Base-by-base conservation (phyloP, 2,888 invertebrate genomes). In the Campoplex nolae region DNA sequence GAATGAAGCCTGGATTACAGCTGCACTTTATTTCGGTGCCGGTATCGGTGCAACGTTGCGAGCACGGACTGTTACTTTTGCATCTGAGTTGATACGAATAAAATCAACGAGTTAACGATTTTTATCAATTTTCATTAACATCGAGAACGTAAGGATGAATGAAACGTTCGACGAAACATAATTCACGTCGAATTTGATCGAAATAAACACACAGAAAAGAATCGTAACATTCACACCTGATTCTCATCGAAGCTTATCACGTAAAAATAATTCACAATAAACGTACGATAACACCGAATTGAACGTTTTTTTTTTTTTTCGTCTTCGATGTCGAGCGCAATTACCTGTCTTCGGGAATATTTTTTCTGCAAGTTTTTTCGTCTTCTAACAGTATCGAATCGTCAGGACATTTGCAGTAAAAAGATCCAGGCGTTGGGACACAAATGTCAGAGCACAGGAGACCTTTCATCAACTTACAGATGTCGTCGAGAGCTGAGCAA, bases 381-480 rank as follows among this genome's bases (percentile, higher is more conserved):
- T 98, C 98, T 38, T 96, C 95, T 96, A 96, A 96, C 3, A 97
- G 95, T 90, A 95, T 95, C 90, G 95, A 97, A 0, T 97, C 97
- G 82, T 96, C 95, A 76, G 96, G 96, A 92, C 97, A 97, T 88
- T 96, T 96, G 91, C 97, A 97, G 87, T 94, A 95, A 92, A 96
- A 97, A 0, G 97, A 97, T 0, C 96, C 96, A 0, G 96, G 96
- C 0, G 96, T 95, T 2, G 97, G 97, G 38, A 97, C 96, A 92
- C 98, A 98, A 90, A 97, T 96, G 90, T 98, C 97, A 0, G 97
- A 97, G 93, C 98, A 98, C 18, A 97, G 94, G 90, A 95, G 93
- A n/a, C 95, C 95, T 92, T 95, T 94, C 92, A 96, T 95, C 58
- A 95, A 89, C 65, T 94, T 91, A 88, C 95, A 95, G 62, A 95